These are phyloP conservation scores for Macrobrachium nipponense DNA, from an alignment of 1,140 invertebrate genomes.

Conservation along the genomic window DNA sequence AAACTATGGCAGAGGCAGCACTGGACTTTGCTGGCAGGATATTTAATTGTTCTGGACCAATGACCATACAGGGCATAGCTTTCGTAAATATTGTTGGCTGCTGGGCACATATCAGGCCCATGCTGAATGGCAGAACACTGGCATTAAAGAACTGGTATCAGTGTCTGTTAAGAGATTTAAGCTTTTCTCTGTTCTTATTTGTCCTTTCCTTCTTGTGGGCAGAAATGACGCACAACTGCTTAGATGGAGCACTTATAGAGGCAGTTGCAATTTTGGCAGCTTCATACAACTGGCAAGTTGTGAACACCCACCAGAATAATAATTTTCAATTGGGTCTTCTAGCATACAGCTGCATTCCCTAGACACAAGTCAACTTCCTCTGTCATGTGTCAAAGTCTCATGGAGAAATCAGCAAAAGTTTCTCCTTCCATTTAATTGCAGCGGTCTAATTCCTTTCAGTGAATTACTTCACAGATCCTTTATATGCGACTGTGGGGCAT, in stretches of 20 bases:
- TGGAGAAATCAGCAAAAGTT: constrained; percentile 1
- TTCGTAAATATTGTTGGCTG: not conserved
- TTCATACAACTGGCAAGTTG: constrained; percentile 6
- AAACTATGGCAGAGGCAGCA: not conserved
- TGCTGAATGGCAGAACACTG: not conserved
- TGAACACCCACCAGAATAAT: too few species aligned
- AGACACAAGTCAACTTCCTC: constrained; percentile 23
- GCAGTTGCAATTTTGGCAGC: constrained; percentile 1
- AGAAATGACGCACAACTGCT: constrained; percentile 1
- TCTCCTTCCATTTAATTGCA: constrained; percentile 16
- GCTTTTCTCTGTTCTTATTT: not conserved
- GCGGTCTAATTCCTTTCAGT: not conserved
- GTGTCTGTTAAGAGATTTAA: not conserved
- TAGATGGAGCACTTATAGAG: constrained; percentile 4
- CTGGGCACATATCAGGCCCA: not conserved
- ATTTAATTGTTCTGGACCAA: not conserved
- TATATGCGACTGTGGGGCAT: constrained; percentile 17
- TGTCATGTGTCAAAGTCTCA: constrained; percentile 13
- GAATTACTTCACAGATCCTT: constrained; percentile 3
- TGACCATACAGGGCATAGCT: not conserved
- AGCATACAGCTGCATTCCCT: not conserved
- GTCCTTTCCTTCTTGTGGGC: not conserved
- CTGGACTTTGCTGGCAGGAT: not conserved
- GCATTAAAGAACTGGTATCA: not conserved
- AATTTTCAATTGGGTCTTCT: constrained; percentile 19